These are phyloP conservation scores for Hipposideros larvatus DNA, from an alignment of 2,797 vertebrate species.

Conservation along the genomic window DNA sequence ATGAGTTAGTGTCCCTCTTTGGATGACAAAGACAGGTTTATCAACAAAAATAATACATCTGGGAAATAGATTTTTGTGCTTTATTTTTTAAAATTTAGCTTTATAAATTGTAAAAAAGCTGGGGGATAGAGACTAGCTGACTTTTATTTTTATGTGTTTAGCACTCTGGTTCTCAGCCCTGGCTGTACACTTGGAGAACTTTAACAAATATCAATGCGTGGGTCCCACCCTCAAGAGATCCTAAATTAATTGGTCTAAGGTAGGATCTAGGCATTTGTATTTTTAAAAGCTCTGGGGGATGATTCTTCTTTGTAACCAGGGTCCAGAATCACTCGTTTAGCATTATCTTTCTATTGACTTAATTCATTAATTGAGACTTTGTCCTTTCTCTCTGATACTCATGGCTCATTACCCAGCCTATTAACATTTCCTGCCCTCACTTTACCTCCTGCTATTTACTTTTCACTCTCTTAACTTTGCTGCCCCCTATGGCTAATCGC, in stretches of 20 bases:
- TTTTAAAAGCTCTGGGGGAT: constrained; percentile 50
- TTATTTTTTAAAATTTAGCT: constrained; percentile 30
- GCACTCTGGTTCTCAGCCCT: neutral
- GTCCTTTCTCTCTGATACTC: constrained; percentile 54
- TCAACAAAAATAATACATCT: constrained; percentile 59
- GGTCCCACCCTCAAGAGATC: neutral
- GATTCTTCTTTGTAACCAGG: neutral
- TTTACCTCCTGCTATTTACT: constrained; percentile 67
- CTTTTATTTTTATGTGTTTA: constrained; percentile 10
- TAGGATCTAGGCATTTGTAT: neutral
- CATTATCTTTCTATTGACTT: constrained; percentile 62
- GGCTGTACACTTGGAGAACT: neutral
- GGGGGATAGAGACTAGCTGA: neutral
- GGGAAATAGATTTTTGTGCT: constrained; percentile 35
- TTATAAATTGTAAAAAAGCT: constrained; percentile 45
- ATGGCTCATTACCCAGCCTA: constrained; percentile 61
- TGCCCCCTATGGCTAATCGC: constrained; percentile 72
- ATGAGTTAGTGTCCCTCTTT: constrained; percentile 4
- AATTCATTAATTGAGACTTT: constrained; percentile 70
- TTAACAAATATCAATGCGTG: constrained; percentile 14
- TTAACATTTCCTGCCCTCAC: constrained; percentile 69
- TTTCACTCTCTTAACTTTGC: constrained; percentile 69
- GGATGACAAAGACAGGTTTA: constrained; percentile 55
- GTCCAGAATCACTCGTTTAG: constrained; percentile 26
- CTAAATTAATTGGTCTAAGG: constrained; percentile 53